Evolutionary conservation across 2,888 invertebrate genomes (phyloP).

Genomic region (Clostera curtula): DNA sequence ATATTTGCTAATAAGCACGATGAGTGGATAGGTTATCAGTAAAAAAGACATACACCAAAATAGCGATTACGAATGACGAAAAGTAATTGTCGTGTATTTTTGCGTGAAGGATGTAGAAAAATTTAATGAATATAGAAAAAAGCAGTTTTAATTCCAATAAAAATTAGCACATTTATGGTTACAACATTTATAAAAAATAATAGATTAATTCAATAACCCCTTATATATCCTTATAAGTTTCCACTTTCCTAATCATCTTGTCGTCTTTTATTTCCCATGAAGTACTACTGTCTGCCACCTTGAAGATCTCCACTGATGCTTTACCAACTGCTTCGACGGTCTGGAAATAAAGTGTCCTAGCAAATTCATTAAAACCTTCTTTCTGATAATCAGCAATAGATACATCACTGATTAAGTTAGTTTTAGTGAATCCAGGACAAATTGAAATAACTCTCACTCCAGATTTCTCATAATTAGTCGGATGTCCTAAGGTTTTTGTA

Average conservation of each 20-base stretch:
- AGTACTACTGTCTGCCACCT: slow-evolving; percentile 63
- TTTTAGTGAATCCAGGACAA: slow-evolving; percentile 71
- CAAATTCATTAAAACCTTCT: slow-evolving; percentile 13
- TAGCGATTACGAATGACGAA: too few species aligned
- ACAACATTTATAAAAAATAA: too few species aligned
- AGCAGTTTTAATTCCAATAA: too few species aligned
- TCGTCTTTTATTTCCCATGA: slow-evolving; percentile 69
- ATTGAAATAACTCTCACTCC: slow-evolving; percentile 70
- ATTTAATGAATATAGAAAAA: too few species aligned
- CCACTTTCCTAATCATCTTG: slow-evolving; percentile 39
- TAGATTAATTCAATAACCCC: not conserved
- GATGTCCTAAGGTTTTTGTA: slow-evolving; percentile 60
- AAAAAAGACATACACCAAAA: too few species aligned
- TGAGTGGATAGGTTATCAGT: too few species aligned
- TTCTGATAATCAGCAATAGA: slow-evolving; percentile 16
- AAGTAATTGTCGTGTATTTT: too few species aligned
- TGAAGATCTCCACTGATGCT: slow-evolving; percentile 39
- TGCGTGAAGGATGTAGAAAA: too few species aligned
- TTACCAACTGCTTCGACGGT: slow-evolving; percentile 37
- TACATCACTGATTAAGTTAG: slow-evolving; percentile 26
- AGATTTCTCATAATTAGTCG: slow-evolving; percentile 52
- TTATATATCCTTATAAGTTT: slow-evolving; percentile 12
- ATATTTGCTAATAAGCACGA: too few species aligned
- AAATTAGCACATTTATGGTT: too few species aligned
- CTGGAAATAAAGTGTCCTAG: slow-evolving; percentile 31